Percentiles rank a stretch among this genome's conserved stretches.
Evolutionary conservation across 2,113 vertebrate genomes (phyloP).

Genomic region (Malurus elegans): DNA sequence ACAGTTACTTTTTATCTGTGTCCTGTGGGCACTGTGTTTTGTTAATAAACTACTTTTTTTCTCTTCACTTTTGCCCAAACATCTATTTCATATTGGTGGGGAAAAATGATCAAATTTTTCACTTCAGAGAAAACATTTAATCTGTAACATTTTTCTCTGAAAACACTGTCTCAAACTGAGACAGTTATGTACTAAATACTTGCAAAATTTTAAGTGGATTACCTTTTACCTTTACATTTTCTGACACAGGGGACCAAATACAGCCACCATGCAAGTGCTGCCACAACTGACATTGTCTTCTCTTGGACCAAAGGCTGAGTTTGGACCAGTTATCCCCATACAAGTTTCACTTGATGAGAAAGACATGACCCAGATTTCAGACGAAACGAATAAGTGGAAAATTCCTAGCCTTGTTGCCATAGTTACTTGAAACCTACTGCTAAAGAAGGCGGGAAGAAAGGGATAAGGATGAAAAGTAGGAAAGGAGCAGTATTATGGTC

Average conservation of each 20-base stretch:
- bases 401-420: background rate
- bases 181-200: background rate
- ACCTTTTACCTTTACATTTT: background rate
- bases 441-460: background rate
- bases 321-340: background rate
- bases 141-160: no score
- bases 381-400: background rate
- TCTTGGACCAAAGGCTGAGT: background rate
- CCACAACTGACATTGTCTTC: background rate
- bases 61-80: no score
- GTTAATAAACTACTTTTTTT: no score
- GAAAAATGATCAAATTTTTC: no score
- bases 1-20: no score
- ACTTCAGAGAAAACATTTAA: no score
- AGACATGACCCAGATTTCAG: background rate
- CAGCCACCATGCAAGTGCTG: background rate
- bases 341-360: background rate
- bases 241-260: background rate
- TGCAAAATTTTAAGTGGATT: background rate
- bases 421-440: constrained; percentile 3
- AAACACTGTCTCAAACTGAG: no score
- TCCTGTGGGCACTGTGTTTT: no score
- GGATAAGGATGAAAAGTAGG: background rate
- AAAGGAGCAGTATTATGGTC: background rate
- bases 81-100: no score